Base-by-base conservation (phyloP, 2,888 invertebrate species). In the Clitarchus hookeri region DNA sequence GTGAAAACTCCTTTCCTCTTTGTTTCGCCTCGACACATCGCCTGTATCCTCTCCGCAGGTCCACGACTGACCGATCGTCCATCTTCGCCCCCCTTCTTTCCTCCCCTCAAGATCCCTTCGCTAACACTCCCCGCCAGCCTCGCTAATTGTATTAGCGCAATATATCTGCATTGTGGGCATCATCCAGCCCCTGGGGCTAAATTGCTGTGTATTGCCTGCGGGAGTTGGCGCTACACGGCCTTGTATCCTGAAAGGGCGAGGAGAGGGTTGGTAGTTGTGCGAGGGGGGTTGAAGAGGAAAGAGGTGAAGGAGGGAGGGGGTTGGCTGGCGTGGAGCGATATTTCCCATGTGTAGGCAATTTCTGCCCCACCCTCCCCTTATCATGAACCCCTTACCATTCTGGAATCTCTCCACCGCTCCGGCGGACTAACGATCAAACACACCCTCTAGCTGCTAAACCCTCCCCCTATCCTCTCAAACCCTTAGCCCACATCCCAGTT, bases 101-200 rank as follows among this genome's bases (percentile, higher is more conserved):
- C 53, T 8, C 53, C 53, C 53, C 53, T 53, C 2, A 1, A 2
- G 53, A 53, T 53, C 19, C 53, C 12, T 53, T 53, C 19, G 0
- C n/a, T 65, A 19, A 23, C 65, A 65, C n/a, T 65, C 6, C 65
- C 65, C 65, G 36, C 36, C 36, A 65, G 65, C n/a, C 65, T 11
- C 80, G 53, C 86, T 86, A 84, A 86, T 86, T 80, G 80, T 84
- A 84, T 86, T 86, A 86, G 84, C 27, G 84, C 80, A 84, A 84
- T 84, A 84, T 86, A 86, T 86, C 80, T 84, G 82, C 82, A 82
- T 27, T 82, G 82, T 36, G 44, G 82, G 27, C n/a, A 16, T 12
- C 82, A 82, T 79, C 44, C 13, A 8, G 19, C 82, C 82, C 65
- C 65, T n/a, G n/a, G 65, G 82, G 36, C 82, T 26, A 36, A 82